Evolutionary conservation across 1,140 invertebrate species (phyloP), one percentile per base, ranked within the genome.

Genomic region (Riptortus pedestris): DNA sequence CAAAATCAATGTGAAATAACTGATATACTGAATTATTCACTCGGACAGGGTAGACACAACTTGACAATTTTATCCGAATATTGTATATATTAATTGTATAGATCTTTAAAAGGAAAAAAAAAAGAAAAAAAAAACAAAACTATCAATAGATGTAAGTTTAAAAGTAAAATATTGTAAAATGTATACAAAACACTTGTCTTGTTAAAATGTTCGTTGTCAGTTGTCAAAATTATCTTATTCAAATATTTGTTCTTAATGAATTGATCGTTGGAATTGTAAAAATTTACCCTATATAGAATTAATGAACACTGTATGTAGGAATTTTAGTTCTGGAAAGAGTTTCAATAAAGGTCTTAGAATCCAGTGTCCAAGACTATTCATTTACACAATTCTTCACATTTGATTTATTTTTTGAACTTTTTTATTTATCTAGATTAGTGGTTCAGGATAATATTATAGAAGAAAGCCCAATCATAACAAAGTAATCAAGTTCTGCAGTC

Each of bases 21-120:
- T 20, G 55, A 5, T 64, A 64, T 64, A 64, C 63, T 33, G 27
- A 57, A 64, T 61, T 48, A 60, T 60, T 65, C 59, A 48, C 57
- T 58, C 33, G 58, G 64, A 65, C 64, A 65, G 64, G 64, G 64
- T 65, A 65, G 64, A 55, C 64, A 60, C 64, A 65, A 65, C 38
- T 65, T 59, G 64, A 65, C 64, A 65, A 65, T 65, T 65, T 60
- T 61, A 65, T 65, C 64, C 57, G 57, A 65, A 60, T 59, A 59
- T 45, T 65, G 64, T 65, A 65, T 59, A 65, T 65, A 65, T 60
- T 65, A 65, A 65, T 65, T 58, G 51, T 65, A 65, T 65, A 65
- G 57, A 62, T 27, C 33, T 51, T 62, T 43, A 60, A 60, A 60
- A 33, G 43, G 24, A 29, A 52, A 64, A 28, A 45, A 48, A 45